phyloP scores from a whole-genome alignment of 2,113 vertebrate genomes.

The Pseudorectes ferrugineus region DNA sequence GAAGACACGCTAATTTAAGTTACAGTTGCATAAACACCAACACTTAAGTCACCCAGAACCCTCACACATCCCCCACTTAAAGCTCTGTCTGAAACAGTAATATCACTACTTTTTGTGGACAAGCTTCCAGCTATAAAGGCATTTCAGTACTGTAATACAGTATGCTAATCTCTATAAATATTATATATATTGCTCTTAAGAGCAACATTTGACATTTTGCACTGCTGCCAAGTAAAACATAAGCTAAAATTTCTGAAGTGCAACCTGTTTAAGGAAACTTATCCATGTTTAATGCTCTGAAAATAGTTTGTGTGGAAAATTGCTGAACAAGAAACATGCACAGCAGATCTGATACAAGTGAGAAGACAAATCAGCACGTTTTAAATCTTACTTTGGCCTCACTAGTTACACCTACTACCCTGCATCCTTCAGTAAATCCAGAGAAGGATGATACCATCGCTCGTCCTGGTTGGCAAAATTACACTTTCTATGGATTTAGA shows the following conservation, averaged over 20 bases:
- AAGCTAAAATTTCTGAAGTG: not conserved
- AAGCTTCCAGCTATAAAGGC: not conserved
- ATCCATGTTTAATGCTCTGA: not conserved
- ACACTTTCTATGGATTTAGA: not conserved
- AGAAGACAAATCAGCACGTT: not conserved
- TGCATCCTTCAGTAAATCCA: not conserved
- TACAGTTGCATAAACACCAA: not conserved
- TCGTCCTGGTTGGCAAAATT: not conserved
- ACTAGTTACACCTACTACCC: not conserved
- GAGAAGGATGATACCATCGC: rapidly evolving
- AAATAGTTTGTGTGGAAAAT: not conserved
- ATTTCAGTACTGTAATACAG: not conserved
- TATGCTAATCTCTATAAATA: not conserved
- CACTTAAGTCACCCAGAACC: not conserved
- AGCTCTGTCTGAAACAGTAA: not conserved
- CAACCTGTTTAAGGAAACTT: not conserved
- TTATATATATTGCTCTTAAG: not conserved
- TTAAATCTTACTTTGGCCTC: not conserved
- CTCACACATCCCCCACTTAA: not conserved
- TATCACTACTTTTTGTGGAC: not conserved
- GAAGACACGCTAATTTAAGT: not conserved
- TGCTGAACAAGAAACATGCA: not conserved
- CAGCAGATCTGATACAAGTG: not conserved
- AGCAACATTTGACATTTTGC: not conserved
- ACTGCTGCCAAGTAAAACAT: not conserved